These are phyloP conservation scores for Epinotia nisella DNA, from an alignment of 2,888 invertebrate genomes.

Conservation along the genomic window DNA sequence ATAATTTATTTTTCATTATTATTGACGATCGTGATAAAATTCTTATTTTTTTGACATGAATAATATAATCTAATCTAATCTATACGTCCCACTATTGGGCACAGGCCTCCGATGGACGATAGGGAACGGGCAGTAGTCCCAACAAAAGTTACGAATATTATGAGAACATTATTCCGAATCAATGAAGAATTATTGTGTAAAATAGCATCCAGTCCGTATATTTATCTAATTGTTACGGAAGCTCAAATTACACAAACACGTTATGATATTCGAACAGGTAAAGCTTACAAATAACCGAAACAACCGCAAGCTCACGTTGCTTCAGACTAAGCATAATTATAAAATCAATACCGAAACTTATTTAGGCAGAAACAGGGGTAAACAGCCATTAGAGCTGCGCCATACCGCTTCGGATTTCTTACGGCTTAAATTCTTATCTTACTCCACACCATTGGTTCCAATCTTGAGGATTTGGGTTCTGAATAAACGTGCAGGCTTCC, in stretches of 20 bases:
- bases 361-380: slow-evolving; percentile 27
- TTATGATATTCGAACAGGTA: background rate
- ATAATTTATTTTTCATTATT: too few species aligned
- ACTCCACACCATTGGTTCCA: slow-evolving; percentile 18
- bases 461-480: slow-evolving; percentile 2
- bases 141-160: too few species aligned
- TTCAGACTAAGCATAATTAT: slow-evolving; percentile 21
- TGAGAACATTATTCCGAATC: too few species aligned
- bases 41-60: too few species aligned
- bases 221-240: too few species aligned
- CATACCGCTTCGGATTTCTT: slow-evolving; percentile 2
- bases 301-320: background rate
- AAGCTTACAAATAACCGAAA: background rate
- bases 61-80: too few species aligned
- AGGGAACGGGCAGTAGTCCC: too few species aligned
- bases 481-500: background rate
- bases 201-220: too few species aligned
- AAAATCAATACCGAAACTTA: slow-evolving; percentile 32
- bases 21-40: too few species aligned
- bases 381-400: slow-evolving; percentile 10
- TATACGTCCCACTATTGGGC: too few species aligned
- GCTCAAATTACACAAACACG: background rate
- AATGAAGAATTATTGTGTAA: too few species aligned
- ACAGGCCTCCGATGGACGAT: too few species aligned
- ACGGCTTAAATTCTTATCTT: slow-evolving; percentile 13